Percentiles rank a stretch among this genome's conserved stretches.
phyloP scores from a whole-genome alignment of 1,140 invertebrate species.

The Leptopilina boulardi region DNA sequence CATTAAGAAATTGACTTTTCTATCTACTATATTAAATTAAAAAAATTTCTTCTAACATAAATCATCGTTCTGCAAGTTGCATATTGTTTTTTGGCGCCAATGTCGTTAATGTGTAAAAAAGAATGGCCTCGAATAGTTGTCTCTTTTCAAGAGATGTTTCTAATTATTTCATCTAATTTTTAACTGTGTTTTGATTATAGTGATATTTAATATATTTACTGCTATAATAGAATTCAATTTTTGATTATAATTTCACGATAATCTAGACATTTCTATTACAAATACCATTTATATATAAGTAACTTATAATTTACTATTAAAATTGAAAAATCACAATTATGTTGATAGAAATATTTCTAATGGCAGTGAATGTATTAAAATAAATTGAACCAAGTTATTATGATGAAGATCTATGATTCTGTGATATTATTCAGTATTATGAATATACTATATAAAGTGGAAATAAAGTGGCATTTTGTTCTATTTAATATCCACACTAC shows the following conservation, averaged over 20 bases:
- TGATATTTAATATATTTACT: neutral
- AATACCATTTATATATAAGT: neutral
- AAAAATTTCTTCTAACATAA: neutral
- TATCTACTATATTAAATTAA: neutral
- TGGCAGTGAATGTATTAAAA: neutral
- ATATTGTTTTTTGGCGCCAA: neutral
- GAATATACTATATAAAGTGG: slow-evolving; percentile 47
- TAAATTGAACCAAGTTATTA: neutral
- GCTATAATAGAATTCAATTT: neutral
- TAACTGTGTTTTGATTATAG: neutral
- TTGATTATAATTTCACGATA: neutral
- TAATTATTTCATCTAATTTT: neutral
- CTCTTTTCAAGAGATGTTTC: neutral
- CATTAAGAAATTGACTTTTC: neutral
- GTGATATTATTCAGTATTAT: slow-evolving; percentile 55
- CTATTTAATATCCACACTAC: slow-evolving; percentile 55
- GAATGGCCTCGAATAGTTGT: neutral
- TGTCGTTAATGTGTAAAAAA: slow-evolving; percentile 3
- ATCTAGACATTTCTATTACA: neutral
- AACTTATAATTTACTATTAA: no score
- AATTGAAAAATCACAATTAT: no score
- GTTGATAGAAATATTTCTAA: neutral
- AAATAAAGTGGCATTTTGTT: slow-evolving; percentile 63
- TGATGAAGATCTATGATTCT: slow-evolving; percentile 36
- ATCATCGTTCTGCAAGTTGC: neutral